A percentile compares a stretch with the other conserved stretches of the same genome.
Conservation (phyloP, 2,888 invertebrate species). For the Spodoptera exigua region DNA sequence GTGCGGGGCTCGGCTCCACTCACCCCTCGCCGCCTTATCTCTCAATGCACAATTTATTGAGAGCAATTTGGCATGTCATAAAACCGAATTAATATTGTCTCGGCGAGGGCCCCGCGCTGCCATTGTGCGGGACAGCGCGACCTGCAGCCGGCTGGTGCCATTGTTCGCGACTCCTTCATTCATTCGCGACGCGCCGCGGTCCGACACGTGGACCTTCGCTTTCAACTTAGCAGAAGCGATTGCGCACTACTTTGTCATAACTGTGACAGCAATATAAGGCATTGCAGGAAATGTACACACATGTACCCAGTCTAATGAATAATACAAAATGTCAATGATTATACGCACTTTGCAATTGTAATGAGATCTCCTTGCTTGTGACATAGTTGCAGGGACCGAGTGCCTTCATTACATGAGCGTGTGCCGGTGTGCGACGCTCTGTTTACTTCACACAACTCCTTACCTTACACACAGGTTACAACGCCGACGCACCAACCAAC, state of each 20-base stretch:
- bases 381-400: neutral
- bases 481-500: no score
- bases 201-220: constrained; percentile 36
- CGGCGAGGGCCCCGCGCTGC: constrained; percentile 14
- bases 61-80: constrained; percentile 89
- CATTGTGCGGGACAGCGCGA: constrained; percentile 16
- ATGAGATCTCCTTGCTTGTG: constrained; percentile 7
- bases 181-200: constrained; percentile 46
- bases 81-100: constrained; percentile 83
- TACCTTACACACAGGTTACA: no score
- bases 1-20: constrained; percentile 56
- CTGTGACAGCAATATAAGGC: constrained; percentile 21
- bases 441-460: no score
- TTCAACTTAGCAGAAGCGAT: constrained; percentile 21
- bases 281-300: constrained; percentile 26
- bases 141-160: constrained; percentile 41
- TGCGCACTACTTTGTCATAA: constrained; percentile 11
- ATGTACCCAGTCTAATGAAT: constrained; percentile 31
- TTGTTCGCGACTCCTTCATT: constrained; percentile 41
- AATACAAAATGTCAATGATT: constrained; percentile 12
- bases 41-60: constrained; percentile 84
- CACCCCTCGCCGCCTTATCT: constrained; percentile 55
- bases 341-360: constrained; percentile 10
- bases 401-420: no score
- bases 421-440: no score